A percentile compares a stretch with the other conserved stretches of the same genome.
Conservation (phyloP, 2,797 vertebrate species). For the Acanthurus lineatus region DNA sequence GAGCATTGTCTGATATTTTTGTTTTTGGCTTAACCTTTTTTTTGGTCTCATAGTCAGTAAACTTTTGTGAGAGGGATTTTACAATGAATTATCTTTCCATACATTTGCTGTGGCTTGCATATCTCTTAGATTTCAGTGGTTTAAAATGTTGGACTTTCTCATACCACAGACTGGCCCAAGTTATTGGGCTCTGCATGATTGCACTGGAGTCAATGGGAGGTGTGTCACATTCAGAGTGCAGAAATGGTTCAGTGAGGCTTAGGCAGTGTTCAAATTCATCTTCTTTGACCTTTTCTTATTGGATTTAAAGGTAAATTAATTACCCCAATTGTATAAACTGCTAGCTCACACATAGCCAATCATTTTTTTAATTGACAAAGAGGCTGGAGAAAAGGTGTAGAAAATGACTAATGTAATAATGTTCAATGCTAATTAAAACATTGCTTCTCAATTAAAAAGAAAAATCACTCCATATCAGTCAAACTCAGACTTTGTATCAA, state of each 20-base stretch:
- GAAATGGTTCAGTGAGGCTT: conserved; percentile 28
- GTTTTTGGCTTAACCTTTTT: not conserved
- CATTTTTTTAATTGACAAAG: conserved; percentile 1
- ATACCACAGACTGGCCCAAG: conserved; percentile 30
- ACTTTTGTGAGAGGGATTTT: conserved; percentile 3
- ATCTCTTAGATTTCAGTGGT: conserved; percentile 30
- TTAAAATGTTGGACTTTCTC: conserved; percentile 32
- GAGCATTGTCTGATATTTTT: not conserved
- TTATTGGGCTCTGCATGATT: conserved; percentile 38
- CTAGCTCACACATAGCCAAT: not conserved
- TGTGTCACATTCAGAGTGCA: conserved; percentile 32
- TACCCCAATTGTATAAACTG: conserved; percentile 13
- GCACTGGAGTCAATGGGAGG: conserved; percentile 41
- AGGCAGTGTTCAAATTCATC: conserved; percentile 31
- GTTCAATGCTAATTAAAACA: conserved; percentile 5
- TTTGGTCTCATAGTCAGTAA: conserved; percentile 7
- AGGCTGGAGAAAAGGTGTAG: not conserved
- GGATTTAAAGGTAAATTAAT: conserved; percentile 17
- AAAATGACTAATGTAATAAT: not conserved
- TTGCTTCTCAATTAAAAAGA: not conserved
- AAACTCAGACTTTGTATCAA: not conserved
- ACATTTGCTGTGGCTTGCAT: conserved; percentile 2
- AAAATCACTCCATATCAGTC: not conserved
- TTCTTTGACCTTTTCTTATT: conserved; percentile 19
- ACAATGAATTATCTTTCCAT: conserved; percentile 34